These are phyloP conservation scores for Leptosomus discolor DNA, from an alignment of 2,113 vertebrate species.

Conservation along the genomic window DNA sequence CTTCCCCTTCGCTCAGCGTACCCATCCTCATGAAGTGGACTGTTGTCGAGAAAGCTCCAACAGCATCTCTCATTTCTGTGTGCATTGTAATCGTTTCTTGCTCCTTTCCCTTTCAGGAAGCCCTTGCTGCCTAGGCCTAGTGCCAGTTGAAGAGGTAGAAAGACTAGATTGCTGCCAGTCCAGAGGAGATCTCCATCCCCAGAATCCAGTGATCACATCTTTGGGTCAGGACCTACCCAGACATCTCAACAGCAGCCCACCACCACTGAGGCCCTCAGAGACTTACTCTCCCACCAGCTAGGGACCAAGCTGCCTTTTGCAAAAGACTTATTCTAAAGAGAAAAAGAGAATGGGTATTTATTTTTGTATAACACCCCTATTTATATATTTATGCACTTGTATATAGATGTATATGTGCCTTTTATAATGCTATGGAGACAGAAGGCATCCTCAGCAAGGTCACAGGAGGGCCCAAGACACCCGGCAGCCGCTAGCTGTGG, in stretches of 20 bases:
- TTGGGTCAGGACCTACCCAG: conserved; percentile 58
- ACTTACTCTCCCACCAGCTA: conserved; percentile 68
- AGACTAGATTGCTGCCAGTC: conserved; percentile 58
- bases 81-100: neutral
- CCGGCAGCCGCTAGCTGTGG: neutral
- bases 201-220: conserved; percentile 23
- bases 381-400: conserved; percentile 99
- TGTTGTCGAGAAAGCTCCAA: neutral
- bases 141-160: conserved; percentile 79
- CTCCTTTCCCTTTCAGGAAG: conserved; percentile 58
- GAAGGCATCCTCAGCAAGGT: conserved; percentile 67
- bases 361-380: conserved; percentile 98
- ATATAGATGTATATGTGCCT: conserved; percentile 87
- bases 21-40: neutral
- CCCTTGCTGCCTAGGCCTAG: conserved; percentile 76
- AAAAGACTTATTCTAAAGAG: conserved; percentile 73
- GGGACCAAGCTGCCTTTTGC: conserved; percentile 43
- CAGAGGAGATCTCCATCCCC: conserved; percentile 61
- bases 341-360: conserved; percentile 89
- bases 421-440: conserved; percentile 81
- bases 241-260: conserved; percentile 53
- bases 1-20: neutral
- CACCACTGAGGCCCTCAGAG: conserved; percentile 69
- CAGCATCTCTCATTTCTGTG: neutral
- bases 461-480: conserved; percentile 4